Percentiles rank a stretch among this genome's conserved stretches.
Conservation (phyloP, 2,113 vertebrate species). For the Rhynchomys soricoides region DNA sequence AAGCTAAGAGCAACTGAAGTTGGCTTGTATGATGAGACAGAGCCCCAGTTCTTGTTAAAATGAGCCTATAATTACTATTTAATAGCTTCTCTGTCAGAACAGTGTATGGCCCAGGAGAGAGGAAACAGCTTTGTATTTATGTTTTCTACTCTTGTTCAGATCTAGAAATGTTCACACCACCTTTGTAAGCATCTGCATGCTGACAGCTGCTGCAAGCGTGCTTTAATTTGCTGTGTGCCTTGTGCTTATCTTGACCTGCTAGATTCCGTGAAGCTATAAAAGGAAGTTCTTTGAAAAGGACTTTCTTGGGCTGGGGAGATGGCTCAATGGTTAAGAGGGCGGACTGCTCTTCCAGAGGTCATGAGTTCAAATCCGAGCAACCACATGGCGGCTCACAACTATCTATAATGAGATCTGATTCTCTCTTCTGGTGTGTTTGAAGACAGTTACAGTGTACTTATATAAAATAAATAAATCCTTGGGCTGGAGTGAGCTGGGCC, state of each 20-base stretch:
- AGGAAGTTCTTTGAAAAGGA: constrained; percentile 45
- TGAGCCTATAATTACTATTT: neutral
- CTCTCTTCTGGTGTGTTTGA: no score
- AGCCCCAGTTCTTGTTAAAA: neutral
- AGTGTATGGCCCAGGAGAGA: neutral
- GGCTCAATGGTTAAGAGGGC: no score
- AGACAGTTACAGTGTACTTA: no score
- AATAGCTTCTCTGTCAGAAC: neutral
- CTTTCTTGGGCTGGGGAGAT: no score
- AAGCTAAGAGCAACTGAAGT: neutral
- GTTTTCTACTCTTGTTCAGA: neutral
- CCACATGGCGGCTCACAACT: no score
- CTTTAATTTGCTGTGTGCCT: constrained; percentile 25
- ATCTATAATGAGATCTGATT: no score
- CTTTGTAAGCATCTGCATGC: neutral
- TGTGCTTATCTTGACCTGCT: neutral
- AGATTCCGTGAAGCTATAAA: neutral
- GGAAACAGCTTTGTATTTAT: neutral
- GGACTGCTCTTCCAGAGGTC: no score
- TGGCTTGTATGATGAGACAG: neutral
- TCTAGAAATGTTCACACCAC: neutral
- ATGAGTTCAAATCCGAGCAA: no score
- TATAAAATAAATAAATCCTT: no score
- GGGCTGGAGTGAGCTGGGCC: no score
- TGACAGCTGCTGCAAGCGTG: neutral